phyloP scores from a whole-genome alignment of 2,113 vertebrate species.

The Raphicerus campestris region DNA sequence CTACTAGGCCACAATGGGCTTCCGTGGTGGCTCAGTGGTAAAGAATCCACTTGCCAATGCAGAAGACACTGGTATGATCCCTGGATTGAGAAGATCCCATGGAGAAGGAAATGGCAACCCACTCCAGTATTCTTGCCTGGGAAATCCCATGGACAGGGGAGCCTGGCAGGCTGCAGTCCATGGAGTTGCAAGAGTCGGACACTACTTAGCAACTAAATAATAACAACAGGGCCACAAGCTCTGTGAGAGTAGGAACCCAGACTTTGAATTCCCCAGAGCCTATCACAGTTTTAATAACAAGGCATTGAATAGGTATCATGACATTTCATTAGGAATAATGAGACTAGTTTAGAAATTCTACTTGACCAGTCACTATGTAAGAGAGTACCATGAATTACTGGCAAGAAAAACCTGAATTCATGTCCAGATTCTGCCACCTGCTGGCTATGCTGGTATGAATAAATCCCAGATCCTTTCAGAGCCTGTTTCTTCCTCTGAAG shows the following conservation, averaged over 20 bases:
- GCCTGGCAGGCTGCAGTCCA: background rate
- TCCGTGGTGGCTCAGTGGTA: background rate
- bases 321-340: conserved; percentile 27
- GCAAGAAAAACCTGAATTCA: conserved; percentile 12
- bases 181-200: background rate
- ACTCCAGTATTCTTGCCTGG: background rate
- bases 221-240: background rate
- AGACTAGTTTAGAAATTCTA: conserved; percentile 14
- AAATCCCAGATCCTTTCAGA: conserved; percentile 6
- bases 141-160: background rate
- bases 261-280: background rate
- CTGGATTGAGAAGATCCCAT: background rate
- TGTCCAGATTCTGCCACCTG: conserved; percentile 56
- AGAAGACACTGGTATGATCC: background rate
- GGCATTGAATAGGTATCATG: background rate
- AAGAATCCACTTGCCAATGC: background rate
- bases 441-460: conserved; percentile 49
- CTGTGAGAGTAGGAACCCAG: background rate
- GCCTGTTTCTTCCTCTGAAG: conserved; percentile 13
- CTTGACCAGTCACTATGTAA: background rate
- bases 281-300: background rate
- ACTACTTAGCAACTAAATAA: background rate
- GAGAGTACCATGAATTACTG: background rate
- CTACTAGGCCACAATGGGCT: background rate
- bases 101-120: background rate